Conservation (phyloP, 2,888 invertebrate genomes). For the Pteria penguin region DNA sequence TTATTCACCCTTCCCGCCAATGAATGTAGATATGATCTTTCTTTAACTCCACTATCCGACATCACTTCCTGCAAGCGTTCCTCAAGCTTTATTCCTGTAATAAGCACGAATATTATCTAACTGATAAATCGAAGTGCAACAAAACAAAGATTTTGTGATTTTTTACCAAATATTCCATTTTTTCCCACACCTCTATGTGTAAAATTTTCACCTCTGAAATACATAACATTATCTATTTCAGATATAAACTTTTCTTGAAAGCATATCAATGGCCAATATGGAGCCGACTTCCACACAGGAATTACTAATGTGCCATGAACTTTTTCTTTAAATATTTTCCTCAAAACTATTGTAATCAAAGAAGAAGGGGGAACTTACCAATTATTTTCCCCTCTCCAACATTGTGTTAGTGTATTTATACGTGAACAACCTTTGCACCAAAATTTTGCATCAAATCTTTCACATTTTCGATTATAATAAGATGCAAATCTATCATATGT, state of each 20-base stretch:
- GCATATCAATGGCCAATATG: neutral
- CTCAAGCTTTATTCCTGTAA: neutral
- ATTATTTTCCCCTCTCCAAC: neutral
- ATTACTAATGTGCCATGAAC: no score
- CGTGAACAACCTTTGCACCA: neutral
- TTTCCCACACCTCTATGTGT: neutral
- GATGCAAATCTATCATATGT: neutral
- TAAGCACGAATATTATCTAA: neutral
- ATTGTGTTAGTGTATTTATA: neutral
- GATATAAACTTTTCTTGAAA: neutral
- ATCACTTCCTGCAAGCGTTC: neutral
- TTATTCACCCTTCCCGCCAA: neutral
- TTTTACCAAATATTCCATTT: conserved; percentile 1
- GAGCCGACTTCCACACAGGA: neutral
- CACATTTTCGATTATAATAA: conserved; percentile 5
- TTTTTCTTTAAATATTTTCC: conserved; percentile 5
- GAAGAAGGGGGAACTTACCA: conserved; percentile 5
- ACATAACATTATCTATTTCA: no score
- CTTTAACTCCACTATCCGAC: neutral
- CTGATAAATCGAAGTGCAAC: neutral
- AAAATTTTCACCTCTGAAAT: neutral
- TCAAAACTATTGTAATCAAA: neutral
- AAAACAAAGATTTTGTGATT: neutral
- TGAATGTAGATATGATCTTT: neutral
- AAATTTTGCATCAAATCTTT: neutral